Percentiles rank a stretch among this genome's conserved stretches.
Conservation (phyloP, 2,797 vertebrate genomes). For the Alfaro cultratus region DNA sequence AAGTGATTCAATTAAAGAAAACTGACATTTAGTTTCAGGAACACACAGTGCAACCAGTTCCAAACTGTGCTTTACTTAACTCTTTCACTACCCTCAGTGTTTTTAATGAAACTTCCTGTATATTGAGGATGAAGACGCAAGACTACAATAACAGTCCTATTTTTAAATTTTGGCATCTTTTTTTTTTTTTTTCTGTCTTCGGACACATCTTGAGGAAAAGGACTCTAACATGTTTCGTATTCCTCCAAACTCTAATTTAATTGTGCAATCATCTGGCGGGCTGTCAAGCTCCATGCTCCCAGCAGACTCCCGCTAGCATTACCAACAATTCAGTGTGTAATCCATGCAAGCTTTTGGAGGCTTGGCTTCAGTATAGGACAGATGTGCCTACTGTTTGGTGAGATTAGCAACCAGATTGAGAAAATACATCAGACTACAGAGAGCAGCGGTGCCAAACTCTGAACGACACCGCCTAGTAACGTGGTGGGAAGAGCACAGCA, state of each 20-base stretch:
- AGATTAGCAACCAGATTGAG: slow-evolving; percentile 75
- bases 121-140: neutral
- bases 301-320: slow-evolving; percentile 57
- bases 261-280: slow-evolving; percentile 68
- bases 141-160: neutral
- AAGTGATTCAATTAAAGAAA: slow-evolving; percentile 39
- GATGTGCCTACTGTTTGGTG: slow-evolving; percentile 68
- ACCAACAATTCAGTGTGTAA: slow-evolving; percentile 68
- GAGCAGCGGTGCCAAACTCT: slow-evolving; percentile 37
- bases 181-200: slow-evolving; percentile 36
- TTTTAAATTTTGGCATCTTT: neutral
- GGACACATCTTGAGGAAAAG: slow-evolving; percentile 46
- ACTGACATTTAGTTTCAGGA: slow-evolving; percentile 42
- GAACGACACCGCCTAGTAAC: slow-evolving; percentile 25
- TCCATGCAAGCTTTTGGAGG: slow-evolving; percentile 70
- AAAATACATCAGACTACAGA: slow-evolving; percentile 64
- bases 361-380: slow-evolving; percentile 65
- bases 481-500: slow-evolving; percentile 35
- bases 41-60: slow-evolving; percentile 12
- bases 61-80: slow-evolving; percentile 20
- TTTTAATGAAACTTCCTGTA: neutral
- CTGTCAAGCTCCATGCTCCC: slow-evolving; percentile 61
- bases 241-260: slow-evolving; percentile 63
- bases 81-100: slow-evolving; percentile 2
- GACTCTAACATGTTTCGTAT: slow-evolving; percentile 48